Evolutionary conservation across 1,140 invertebrate genomes (phyloP).

Genomic region (Anoplolepis gracilipes): DNA sequence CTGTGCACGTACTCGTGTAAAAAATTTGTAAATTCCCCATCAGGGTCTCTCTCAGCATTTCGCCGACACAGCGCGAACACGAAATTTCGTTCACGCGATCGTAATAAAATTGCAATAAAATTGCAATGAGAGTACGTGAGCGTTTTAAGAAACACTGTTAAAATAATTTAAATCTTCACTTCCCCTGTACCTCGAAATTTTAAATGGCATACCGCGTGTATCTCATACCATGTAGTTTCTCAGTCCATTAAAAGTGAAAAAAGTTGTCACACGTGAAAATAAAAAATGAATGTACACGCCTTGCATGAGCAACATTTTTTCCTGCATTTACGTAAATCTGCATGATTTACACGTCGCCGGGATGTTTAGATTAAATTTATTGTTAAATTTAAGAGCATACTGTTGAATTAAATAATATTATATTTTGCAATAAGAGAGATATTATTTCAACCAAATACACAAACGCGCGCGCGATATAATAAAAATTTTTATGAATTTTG

Average conservation of each 20-base stretch:
- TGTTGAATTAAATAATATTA: background rate
- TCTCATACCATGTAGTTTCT: too few relatives aligned
- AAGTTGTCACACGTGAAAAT: background rate
- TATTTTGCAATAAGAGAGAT: background rate
- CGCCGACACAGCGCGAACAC: background rate
- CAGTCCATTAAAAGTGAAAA: background rate
- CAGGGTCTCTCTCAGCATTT: background rate
- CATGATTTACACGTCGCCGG: background rate
- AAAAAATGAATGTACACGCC: background rate
- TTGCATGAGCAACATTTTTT: background rate
- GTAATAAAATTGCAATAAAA: constrained; percentile 36
- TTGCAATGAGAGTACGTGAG: constrained; percentile 19
- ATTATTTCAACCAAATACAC: background rate
- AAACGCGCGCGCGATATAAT: background rate
- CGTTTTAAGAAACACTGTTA: constrained; percentile 13
- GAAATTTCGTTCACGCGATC: constrained; percentile 23
- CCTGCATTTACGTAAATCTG: background rate
- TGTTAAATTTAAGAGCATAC: background rate
- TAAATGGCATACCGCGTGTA: background rate
- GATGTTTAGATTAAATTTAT: background rate
- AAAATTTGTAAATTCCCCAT: constrained; percentile 27
- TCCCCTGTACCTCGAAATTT: background rate
- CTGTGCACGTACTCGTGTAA: constrained; percentile 6
- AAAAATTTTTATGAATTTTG: background rate
- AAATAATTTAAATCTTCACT: constrained; percentile 17